Conservation (phyloP, 2,888 invertebrate species). For the Perizoma affinitatum region DNA sequence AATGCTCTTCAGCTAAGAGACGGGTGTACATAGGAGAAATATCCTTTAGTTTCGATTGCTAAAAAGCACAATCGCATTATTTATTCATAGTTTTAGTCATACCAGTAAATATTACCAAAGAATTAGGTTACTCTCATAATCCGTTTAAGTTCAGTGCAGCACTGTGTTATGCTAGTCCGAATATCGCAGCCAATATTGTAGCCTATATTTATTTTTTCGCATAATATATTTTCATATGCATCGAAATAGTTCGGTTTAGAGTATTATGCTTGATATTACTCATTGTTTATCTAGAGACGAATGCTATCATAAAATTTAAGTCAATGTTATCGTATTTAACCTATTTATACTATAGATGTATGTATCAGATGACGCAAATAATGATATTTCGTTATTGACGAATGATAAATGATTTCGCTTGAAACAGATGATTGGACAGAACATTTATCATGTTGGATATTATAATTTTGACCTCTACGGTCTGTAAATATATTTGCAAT, state of each 20-base stretch:
- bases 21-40: slow-evolving; percentile 50
- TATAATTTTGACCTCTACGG: slow-evolving; percentile 43
- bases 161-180: slow-evolving; percentile 72
- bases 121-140: slow-evolving; percentile 55
- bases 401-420: slow-evolving; percentile 44
- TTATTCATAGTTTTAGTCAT: slow-evolving; percentile 65
- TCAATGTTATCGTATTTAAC: slow-evolving; percentile 48
- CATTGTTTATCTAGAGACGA: slow-evolving; percentile 55
- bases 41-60: slow-evolving; percentile 51
- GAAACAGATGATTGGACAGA: slow-evolving; percentile 33
- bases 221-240: slow-evolving; percentile 55
- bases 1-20: slow-evolving; percentile 33
- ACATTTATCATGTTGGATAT: slow-evolving; percentile 38
- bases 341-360: slow-evolving; percentile 39
- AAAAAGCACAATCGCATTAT: slow-evolving; percentile 55
- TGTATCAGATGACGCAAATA: slow-evolving; percentile 54
- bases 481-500: slow-evolving; percentile 45
- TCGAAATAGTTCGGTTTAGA: slow-evolving; percentile 48
- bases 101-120: slow-evolving; percentile 80
- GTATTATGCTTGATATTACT: slow-evolving; percentile 57
- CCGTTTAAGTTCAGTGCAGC: slow-evolving; percentile 57
- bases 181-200: slow-evolving; percentile 68
- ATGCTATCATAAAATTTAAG: slow-evolving; percentile 51
- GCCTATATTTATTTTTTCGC: slow-evolving; percentile 64
- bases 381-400: slow-evolving; percentile 48